Evolutionary conservation across 2,888 invertebrate species (phyloP).

Genomic region (Molanna angustata): DNA sequence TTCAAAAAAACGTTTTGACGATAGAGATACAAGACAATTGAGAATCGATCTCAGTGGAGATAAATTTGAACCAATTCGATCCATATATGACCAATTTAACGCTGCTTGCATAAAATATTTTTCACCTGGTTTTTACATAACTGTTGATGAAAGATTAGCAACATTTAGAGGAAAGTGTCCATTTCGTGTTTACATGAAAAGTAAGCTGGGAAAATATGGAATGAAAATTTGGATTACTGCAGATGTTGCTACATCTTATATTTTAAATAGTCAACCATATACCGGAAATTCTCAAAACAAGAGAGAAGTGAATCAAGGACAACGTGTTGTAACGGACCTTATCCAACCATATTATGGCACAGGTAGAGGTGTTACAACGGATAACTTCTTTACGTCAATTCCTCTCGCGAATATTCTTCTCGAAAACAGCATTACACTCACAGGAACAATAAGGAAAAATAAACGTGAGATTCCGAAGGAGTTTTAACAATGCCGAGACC

Average conservation of each 20-base stretch:
- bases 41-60: conserved; percentile 4
- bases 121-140: conserved; percentile 16
- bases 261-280: conserved; percentile 17
- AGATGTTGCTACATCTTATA: conserved; percentile 17
- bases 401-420: conserved; percentile 16
- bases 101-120: conserved; percentile 7
- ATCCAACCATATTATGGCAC: conserved; percentile 17
- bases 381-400: conserved; percentile 20
- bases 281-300: conserved; percentile 16
- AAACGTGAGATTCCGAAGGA: conserved; percentile 10
- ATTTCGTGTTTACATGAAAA: conserved; percentile 30
- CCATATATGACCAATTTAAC: conserved; percentile 7
- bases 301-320: conserved; percentile 19
- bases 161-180: conserved; percentile 24
- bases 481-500: conserved; percentile 6
- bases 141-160: conserved; percentile 24
- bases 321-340: conserved; percentile 20
- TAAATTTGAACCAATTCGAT: conserved; percentile 9
- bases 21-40: conserved; percentile 10
- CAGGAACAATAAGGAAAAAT: conserved; percentile 15
- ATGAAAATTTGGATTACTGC: conserved; percentile 22
- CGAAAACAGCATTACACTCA: conserved; percentile 13
- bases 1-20: conserved; percentile 16
- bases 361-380: conserved; percentile 16
- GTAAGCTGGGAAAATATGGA: conserved; percentile 19